Conservation (phyloP, 2,888 invertebrate species). For the Thyatira batis region DNA sequence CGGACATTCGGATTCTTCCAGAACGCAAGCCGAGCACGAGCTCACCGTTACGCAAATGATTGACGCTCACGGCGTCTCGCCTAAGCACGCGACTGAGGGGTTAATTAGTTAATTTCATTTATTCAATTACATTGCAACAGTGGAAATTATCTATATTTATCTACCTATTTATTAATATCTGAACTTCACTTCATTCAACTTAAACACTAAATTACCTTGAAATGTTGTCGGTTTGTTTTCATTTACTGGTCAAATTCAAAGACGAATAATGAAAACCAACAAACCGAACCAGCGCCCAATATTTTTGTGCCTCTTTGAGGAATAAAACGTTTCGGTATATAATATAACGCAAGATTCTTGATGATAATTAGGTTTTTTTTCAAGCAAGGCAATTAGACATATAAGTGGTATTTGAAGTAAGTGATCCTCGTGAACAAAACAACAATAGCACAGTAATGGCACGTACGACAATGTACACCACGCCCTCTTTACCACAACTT, state of each 20-base stretch:
- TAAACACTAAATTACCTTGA: not conserved
- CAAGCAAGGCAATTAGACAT: not conserved
- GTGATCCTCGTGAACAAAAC: constrained; percentile 5
- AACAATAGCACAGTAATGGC: constrained; percentile 7
- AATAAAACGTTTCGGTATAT: too few species aligned
- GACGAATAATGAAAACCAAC: too few species aligned
- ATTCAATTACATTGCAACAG: not conserved
- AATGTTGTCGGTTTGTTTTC: too few species aligned
- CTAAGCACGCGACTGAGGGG: constrained; percentile 17
- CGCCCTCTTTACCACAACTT: not conserved
- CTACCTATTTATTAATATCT: not conserved
- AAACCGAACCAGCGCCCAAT: too few species aligned
- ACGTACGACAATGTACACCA: not conserved
- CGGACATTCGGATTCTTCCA: constrained; percentile 33
- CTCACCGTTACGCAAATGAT: constrained; percentile 52
- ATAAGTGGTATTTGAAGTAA: constrained; percentile 2
- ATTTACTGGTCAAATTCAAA: too few species aligned
- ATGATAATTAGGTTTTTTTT: constrained; percentile 5
- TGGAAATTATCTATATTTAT: not conserved
- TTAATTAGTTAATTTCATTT: constrained; percentile 6
- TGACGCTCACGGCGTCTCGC: constrained; percentile 20
- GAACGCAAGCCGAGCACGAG: constrained; percentile 24
- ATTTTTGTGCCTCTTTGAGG: too few species aligned
- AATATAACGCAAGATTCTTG: not conserved
- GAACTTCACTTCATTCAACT: not conserved